Evolutionary conservation across 1,140 invertebrate genomes (phyloP), one percentile per base, ranked within the genome.

Genomic region (Bombyx mandarina): DNA sequence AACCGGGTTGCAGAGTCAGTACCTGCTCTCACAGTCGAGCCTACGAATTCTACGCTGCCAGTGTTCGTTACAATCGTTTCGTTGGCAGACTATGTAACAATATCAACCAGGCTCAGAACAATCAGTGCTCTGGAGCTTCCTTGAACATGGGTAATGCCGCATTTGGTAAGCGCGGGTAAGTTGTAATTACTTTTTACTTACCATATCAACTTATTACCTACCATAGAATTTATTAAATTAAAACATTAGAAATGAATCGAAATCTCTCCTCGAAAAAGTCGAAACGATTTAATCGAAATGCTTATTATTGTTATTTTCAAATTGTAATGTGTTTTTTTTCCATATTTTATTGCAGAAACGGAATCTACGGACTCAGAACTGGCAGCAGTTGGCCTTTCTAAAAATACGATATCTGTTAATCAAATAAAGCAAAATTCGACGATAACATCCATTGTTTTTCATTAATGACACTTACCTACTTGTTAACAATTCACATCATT

Each of bases 1-100:
- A 94, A 68, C 91, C 92, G 5, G 93, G 93, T 10, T 95, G 93
- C 61, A 56, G 56, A 4, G 48, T 73, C 8, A 81, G 86, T 61
- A 74, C 56, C 35, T 91, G 90, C 58, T 79, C 88, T 9, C 90
- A 90, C 66, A 62, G 72, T 45, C 82, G 89, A 5, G 79, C 91
- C 3, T 90, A 88, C 57, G 49, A 79, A 18, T 86, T 89, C 10
- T 92, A 88, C 56, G 87, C 89, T 43, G 88, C 90, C 56, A 89
- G 88, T 18, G 82, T 91, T 12, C 79, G 82, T 44, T 69, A 70
- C 10, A 64, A 77, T 8, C 86, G 83, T 54, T 88, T 90, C 44
- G 66, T 67, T 22, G 83, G 82, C 10, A 77, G 78, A 51, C 75
- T 75, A 12, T 90, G 88, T 54, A 18, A 8, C 1, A 69, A 64